These are phyloP conservation scores for Malthinus seriepunctatus DNA, from an alignment of 2,888 invertebrate genomes.

Conservation along the genomic window DNA sequence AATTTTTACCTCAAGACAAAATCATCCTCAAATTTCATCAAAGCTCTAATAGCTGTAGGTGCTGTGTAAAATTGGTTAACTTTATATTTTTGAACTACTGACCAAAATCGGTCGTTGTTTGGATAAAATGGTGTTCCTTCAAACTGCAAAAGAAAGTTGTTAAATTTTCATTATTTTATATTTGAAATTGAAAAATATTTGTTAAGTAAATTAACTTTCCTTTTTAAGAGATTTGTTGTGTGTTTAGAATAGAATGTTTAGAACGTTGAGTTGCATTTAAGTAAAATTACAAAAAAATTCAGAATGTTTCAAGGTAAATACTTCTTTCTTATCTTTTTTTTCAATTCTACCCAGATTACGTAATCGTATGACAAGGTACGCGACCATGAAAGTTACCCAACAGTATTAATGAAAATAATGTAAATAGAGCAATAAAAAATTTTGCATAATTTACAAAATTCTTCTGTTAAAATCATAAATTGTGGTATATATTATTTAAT, in stretches of 20 bases:
- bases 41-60: conserved; percentile 93
- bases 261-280: too few relatives aligned
- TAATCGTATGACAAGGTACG: too few relatives aligned
- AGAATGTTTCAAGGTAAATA: not conserved
- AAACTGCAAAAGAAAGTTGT: conserved; percentile 64
- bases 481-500: not conserved
- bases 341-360: not conserved
- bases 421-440: not conserved
- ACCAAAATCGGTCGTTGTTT: conserved; percentile 91
- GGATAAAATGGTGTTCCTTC: conserved; percentile 98
- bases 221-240: not conserved
- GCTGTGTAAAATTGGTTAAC: conserved; percentile 98
- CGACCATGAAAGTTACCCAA: too few relatives aligned
- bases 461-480: not conserved
- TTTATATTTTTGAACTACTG: conserved; percentile 88
- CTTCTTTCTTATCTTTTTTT: not conserved
- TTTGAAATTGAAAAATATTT: too few relatives aligned
- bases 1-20: conserved; percentile 73
- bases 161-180: too few relatives aligned
- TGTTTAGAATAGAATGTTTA: not conserved
- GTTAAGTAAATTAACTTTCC: too few relatives aligned
- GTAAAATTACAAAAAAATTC: too few relatives aligned
- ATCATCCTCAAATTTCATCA: conserved; percentile 93
- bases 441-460: not conserved
- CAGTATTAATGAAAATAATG: too few relatives aligned